A percentile compares a stretch with the other conserved stretches of the same genome.
Evolutionary conservation across 2,888 invertebrate genomes (phyloP).

Genomic region (Amphiduros pacificus): DNA sequence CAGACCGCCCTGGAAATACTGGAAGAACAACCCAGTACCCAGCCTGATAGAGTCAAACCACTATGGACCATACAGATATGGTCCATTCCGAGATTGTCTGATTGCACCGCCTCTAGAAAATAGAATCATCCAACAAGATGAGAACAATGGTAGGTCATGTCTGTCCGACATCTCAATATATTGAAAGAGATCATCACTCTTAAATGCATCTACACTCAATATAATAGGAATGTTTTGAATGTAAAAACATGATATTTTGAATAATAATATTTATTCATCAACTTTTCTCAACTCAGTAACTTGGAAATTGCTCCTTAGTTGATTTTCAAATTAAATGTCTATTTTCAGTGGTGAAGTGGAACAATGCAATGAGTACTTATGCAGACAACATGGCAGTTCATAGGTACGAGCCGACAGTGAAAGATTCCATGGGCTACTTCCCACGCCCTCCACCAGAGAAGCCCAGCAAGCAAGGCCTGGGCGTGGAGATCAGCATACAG

Average conservation of each 20-base stretch:
- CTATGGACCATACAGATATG: conserved; percentile 26
- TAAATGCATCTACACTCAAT: too few relatives aligned
- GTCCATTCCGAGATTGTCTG: conserved; percentile 20
- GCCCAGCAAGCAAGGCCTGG: conserved; percentile 27
- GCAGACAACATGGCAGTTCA: conserved; percentile 20
- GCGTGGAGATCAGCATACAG: conserved; percentile 22
- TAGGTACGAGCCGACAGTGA: conserved; percentile 14
- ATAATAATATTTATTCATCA: too few relatives aligned
- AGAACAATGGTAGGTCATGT: background rate
- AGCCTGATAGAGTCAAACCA: conserved; percentile 34
- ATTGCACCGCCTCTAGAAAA: conserved; percentile 19
- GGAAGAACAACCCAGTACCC: conserved; percentile 45
- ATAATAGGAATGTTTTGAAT: too few relatives aligned
- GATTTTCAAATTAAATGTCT: background rate
- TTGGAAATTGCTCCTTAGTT: too few relatives aligned
- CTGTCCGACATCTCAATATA: too few relatives aligned
- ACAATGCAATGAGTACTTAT: conserved; percentile 3
- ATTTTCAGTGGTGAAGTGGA: background rate
- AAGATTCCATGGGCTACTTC: conserved; percentile 19
- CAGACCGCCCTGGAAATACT: conserved; percentile 38
- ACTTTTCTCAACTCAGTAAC: too few relatives aligned
- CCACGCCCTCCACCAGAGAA: conserved; percentile 17
- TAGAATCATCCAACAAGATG: background rate
- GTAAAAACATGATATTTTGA: too few relatives aligned
- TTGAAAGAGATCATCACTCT: too few relatives aligned